A percentile compares a stretch with the other conserved stretches of the same genome.
Conservation (phyloP, 2,113 vertebrate genomes). For the Clarias gariepinus region DNA sequence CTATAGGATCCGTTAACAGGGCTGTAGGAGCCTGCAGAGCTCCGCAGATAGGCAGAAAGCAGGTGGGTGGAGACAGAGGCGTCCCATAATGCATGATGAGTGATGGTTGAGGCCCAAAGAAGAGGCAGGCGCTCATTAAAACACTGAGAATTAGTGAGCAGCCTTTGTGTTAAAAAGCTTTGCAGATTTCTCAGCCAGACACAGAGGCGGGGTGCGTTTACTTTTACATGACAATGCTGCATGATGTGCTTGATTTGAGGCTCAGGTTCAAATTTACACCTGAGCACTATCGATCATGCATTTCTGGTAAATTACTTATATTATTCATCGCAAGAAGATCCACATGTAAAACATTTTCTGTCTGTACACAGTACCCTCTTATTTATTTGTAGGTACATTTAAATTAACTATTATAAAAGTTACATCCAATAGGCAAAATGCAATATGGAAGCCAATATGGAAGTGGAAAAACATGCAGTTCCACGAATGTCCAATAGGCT, state of each 20-base stretch:
- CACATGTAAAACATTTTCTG: neutral
- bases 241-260: neutral
- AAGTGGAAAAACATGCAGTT: no score
- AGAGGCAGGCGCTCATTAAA: slow-evolving; percentile 47
- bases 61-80: neutral
- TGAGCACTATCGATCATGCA: neutral
- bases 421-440: no score
- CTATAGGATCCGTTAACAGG: neutral
- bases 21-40: neutral
- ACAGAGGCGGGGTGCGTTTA: neutral
- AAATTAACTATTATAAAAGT: neutral
- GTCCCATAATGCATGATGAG: slow-evolving; percentile 28
- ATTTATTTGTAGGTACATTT: neutral
- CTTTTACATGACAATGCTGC: slow-evolving; percentile 5
- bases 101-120: slow-evolving; percentile 28
- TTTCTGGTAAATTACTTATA: neutral
- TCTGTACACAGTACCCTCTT: neutral
- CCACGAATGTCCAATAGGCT: no score
- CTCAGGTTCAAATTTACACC: neutral
- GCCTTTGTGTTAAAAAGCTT: slow-evolving; percentile 39
- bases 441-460: no score
- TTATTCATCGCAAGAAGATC: neutral
- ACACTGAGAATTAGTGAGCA: slow-evolving; percentile 18
- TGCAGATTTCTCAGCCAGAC: slow-evolving; percentile 29
- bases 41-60: neutral